A percentile compares a stretch with the other conserved stretches of the same genome.
Conservation (phyloP, 2,113 vertebrate species). For the Ondatra zibethicus region DNA sequence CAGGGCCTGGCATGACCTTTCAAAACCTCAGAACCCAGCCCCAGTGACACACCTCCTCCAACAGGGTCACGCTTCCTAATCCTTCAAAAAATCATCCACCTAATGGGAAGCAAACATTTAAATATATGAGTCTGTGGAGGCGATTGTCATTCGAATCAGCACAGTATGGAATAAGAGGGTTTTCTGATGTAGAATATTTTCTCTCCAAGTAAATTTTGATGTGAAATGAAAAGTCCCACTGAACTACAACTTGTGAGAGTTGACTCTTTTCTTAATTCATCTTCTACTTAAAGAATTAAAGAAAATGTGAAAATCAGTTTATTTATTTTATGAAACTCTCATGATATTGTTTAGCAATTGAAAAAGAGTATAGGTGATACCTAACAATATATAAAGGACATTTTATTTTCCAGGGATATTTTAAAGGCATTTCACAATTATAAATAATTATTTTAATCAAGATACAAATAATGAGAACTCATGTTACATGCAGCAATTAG, state of each 20-base stretch:
- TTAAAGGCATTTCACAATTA: not conserved
- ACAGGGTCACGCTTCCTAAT: not conserved
- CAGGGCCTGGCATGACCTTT: not conserved
- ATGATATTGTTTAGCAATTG: not conserved
- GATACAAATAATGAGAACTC: not conserved
- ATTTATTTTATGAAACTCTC: not conserved
- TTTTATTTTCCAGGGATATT: not conserved
- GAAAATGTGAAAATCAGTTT: not conserved
- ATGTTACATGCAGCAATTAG: not conserved
- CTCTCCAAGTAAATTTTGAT: not conserved
- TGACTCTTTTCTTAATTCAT: not conserved
- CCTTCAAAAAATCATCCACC: not conserved
- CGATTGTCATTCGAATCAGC: not conserved
- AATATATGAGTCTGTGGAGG: not conserved
- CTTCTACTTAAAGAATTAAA: not conserved
- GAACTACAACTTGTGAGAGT: not conserved
- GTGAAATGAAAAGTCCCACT: not conserved
- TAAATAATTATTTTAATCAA: slow-evolving; percentile 17
- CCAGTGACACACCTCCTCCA: not conserved
- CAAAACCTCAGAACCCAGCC: not conserved
- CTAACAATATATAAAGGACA: not conserved
- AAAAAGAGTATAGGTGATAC: not conserved
- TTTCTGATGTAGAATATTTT: not conserved
- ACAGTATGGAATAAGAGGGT: not conserved
- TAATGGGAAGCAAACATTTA: not conserved